Evolutionary conservation across 2,113 vertebrate species (phyloP).

Genomic region (Psammodynastes pulverulentus): DNA sequence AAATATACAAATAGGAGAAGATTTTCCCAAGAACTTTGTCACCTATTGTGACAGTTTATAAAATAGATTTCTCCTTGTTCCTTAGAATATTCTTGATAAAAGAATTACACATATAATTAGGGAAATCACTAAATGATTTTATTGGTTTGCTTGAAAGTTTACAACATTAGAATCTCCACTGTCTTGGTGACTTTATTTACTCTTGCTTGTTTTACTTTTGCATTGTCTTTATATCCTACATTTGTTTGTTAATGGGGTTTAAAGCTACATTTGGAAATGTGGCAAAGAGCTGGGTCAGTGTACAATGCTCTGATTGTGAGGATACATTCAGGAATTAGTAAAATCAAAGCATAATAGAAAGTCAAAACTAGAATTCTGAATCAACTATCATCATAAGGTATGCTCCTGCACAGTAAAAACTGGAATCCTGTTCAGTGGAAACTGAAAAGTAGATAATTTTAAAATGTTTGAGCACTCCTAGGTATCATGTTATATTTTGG

Average conservation of each 20-base stretch:
- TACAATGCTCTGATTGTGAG: neutral
- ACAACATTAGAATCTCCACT: neutral
- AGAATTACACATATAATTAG: neutral
- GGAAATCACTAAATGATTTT: constrained; percentile 1
- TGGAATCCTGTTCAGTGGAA: neutral
- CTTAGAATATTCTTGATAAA: neutral
- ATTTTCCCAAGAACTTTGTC: neutral
- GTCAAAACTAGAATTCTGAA: neutral
- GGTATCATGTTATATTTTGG: neutral
- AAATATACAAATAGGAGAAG: neutral
- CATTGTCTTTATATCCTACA: neutral
- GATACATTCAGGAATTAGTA: neutral
- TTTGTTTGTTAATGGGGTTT: neutral
- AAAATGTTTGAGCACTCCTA: neutral
- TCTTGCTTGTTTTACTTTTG: neutral
- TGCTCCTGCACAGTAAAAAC: neutral
- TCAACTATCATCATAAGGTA: neutral
- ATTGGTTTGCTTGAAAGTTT: neutral
- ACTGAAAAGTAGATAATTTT: neutral
- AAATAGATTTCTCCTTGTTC: neutral
- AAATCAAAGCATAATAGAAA: neutral
- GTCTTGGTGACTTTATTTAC: neutral
- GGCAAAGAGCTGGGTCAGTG: neutral
- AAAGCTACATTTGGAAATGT: neutral
- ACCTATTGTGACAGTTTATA: neutral